Conservation (phyloP, 1,140 invertebrate species). For the Solenopsis invicta region DNA sequence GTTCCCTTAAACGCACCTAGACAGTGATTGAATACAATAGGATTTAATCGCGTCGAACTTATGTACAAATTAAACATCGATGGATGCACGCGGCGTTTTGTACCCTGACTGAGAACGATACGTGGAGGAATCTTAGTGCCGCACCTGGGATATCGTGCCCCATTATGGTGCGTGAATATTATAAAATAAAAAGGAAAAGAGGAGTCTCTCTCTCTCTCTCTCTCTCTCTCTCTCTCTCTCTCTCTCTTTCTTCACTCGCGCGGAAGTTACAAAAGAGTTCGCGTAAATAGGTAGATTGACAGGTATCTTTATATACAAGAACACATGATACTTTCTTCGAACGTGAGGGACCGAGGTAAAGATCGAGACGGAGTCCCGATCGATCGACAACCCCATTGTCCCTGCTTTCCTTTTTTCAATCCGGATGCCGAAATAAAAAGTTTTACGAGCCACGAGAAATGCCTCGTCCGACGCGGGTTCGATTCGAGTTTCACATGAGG, state of each 20-base stretch:
- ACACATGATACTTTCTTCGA: slow-evolving; percentile 68
- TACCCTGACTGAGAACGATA: slow-evolving; percentile 75
- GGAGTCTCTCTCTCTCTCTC: slow-evolving; percentile 31
- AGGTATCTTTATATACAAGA: slow-evolving; percentile 66
- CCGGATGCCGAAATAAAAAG: background rate
- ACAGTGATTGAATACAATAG: slow-evolving; percentile 70
- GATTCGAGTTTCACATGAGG: slow-evolving; percentile 6
- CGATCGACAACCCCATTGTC: slow-evolving; percentile 19
- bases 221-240: slow-evolving; percentile 34
- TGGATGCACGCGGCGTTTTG: slow-evolving; percentile 65
- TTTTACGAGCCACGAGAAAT: background rate
- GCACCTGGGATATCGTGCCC: slow-evolving; percentile 1
- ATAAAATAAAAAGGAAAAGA: slow-evolving; percentile 69
- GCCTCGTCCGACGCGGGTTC: background rate
- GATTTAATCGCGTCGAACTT: slow-evolving; percentile 78
- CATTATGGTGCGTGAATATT: slow-evolving; percentile 32
- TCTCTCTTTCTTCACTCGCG: slow-evolving; percentile 20
- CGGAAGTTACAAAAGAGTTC: slow-evolving; percentile 62
- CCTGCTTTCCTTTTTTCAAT: background rate
- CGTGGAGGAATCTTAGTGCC: slow-evolving; percentile 58
- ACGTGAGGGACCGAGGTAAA: slow-evolving; percentile 46
- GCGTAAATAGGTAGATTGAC: slow-evolving; percentile 49
- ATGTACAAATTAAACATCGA: slow-evolving; percentile 76
- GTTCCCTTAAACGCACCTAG: slow-evolving; percentile 68
- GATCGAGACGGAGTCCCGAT: slow-evolving; percentile 20